Conservation (phyloP, 2,888 invertebrate genomes). For the Pheosia tremula region DNA sequence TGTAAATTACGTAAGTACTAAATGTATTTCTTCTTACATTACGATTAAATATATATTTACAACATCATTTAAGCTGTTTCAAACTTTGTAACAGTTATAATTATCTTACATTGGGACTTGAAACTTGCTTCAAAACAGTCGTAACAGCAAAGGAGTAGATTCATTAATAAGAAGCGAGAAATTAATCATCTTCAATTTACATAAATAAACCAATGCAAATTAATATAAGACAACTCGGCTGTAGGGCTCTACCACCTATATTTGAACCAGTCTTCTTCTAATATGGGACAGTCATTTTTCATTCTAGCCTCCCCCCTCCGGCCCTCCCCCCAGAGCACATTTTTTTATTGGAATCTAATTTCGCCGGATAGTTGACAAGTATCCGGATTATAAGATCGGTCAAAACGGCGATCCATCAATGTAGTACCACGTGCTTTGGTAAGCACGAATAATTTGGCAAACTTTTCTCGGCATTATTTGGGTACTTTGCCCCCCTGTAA, state of each 20-base stretch:
- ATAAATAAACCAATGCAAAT: too few species aligned
- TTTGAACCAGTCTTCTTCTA: not conserved
- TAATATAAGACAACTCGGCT: too few species aligned
- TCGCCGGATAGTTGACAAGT: not conserved
- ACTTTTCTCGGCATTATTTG: not conserved
- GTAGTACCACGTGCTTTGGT: not conserved
- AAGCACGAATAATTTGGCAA: not conserved
- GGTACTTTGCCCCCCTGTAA: not conserved
- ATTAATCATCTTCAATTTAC: too few species aligned
- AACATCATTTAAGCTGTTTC: too few species aligned
- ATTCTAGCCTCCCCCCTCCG: not conserved
- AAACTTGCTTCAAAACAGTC: too few species aligned
- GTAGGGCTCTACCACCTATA: not conserved
- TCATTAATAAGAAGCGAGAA: too few species aligned
- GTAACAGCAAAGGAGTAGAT: too few species aligned
- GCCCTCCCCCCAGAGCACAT: not conserved
- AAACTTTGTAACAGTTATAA: too few species aligned
- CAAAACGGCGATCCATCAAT: conserved; percentile 3
- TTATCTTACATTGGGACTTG: too few species aligned
- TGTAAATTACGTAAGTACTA: too few species aligned
- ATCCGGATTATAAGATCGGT: conserved; percentile 2
- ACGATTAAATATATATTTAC: too few species aligned
- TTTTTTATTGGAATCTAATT: conserved; percentile 8
- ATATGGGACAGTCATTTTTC: conserved; percentile 2
- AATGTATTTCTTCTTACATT: too few species aligned